These are phyloP conservation scores for Catostylus mosaicus DNA, from an alignment of 30 jellyfish, hydroid and myxozoan genomes.

Conservation along the genomic window DNA sequence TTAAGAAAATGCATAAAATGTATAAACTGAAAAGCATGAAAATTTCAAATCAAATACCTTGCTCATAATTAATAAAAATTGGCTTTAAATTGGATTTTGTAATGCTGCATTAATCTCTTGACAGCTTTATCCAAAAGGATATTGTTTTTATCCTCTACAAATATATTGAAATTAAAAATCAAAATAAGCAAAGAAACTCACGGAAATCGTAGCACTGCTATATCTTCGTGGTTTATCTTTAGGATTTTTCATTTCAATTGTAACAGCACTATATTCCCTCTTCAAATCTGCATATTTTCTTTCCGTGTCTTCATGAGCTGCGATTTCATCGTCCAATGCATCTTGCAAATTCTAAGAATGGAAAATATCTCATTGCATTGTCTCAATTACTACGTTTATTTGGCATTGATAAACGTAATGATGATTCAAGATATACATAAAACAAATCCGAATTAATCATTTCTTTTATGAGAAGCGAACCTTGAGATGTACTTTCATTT, in stretches of 20 bases:
- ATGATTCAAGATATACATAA: background rate
- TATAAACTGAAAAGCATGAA: too few species aligned
- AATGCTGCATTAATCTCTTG: too few species aligned
- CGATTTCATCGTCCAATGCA: slow-evolving; percentile 62
- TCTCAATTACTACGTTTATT: too few species aligned
- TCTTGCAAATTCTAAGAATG: slow-evolving; percentile 44
- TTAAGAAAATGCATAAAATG: too few species aligned
- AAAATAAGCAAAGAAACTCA: background rate
- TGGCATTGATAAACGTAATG: too few species aligned
- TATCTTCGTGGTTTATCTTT: slow-evolving; percentile 37
- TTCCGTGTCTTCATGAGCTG: slow-evolving; percentile 57
- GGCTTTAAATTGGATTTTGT: too few species aligned
- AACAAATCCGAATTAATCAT: background rate
- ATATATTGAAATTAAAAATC: background rate
- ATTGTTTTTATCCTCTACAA: too few species aligned
- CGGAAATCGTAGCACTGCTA: slow-evolving; percentile 36
- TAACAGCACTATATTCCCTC: slow-evolving; percentile 4
- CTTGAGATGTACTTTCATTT: slow-evolving; percentile 50
- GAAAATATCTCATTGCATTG: background rate
- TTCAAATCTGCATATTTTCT: slow-evolving; percentile 37
- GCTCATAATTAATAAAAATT: too few species aligned
- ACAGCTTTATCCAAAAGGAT: too few species aligned
- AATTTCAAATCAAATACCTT: too few species aligned
- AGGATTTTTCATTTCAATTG: background rate
- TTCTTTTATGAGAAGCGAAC: slow-evolving; percentile 8